Conservation (phyloP, 2,113 vertebrate genomes). For the Misgurnus anguillicaudatus region DNA sequence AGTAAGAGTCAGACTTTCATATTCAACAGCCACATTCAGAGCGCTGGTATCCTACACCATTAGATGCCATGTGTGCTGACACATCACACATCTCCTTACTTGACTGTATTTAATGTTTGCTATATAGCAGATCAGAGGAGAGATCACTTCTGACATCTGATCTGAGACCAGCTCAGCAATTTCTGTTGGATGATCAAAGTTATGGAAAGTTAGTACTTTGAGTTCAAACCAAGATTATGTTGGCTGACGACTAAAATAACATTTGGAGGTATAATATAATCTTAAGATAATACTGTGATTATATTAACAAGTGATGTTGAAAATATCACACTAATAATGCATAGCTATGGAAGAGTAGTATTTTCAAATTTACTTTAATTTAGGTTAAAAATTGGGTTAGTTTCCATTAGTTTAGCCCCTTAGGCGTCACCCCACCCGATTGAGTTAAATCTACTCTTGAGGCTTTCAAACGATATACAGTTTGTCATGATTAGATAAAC, state of each 20-base stretch:
- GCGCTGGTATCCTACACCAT: neutral
- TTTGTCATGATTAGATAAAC: no score
- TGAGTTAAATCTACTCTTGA: no score
- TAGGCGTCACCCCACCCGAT: no score
- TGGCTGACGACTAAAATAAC: neutral
- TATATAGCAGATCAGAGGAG: slow-evolving; percentile 23
- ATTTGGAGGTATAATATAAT: neutral
- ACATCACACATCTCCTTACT: neutral
- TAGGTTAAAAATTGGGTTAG: no score
- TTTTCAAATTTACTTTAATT: no score
- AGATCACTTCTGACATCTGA: slow-evolving; percentile 23
- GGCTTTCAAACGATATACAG: no score
- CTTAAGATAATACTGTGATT: neutral
- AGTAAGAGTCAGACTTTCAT: neutral
- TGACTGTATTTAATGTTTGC: slow-evolving; percentile 61
- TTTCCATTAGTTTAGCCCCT: no score
- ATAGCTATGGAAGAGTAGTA: no score
- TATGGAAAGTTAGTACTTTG: slow-evolving; percentile 7
- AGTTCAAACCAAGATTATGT: neutral
- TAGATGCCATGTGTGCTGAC: neutral
- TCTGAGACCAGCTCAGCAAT: slow-evolving; percentile 18
- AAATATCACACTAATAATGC: no score
- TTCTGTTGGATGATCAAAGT: slow-evolving; percentile 26
- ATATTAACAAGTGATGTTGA: no score
- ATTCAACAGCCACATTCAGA: neutral